Conservation (phyloP, 2,113 vertebrate genomes). For the Aphyosemion australe region DNA sequence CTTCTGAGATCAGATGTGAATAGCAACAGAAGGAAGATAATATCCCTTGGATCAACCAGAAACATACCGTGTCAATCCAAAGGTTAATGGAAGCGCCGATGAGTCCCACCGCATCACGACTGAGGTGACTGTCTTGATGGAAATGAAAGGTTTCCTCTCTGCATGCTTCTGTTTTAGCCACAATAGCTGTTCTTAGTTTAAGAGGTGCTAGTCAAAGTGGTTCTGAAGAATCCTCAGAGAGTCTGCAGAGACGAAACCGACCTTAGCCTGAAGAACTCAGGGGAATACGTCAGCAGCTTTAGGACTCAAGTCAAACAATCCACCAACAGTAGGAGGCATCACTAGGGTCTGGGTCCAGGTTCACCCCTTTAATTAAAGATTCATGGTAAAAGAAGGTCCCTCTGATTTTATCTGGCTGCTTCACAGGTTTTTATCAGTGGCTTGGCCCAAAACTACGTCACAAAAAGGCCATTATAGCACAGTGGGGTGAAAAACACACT, state of each 20-base stretch:
- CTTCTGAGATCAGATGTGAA: constrained; percentile 26
- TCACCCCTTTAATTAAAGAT: constrained; percentile 27
- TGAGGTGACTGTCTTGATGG: constrained; percentile 14
- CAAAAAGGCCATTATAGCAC: too few relatives aligned
- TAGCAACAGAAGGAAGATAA: constrained; percentile 17
- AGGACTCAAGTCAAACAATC: constrained; percentile 1
- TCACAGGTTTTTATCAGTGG: too few relatives aligned
- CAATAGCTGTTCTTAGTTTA: constrained; percentile 11
- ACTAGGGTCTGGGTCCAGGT: constrained; percentile 3
- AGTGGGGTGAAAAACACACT: too few relatives aligned
- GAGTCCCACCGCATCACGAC: constrained; percentile 4
- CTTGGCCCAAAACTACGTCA: too few relatives aligned
- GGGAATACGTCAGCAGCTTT: constrained; percentile 10
- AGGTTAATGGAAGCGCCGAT: constrained; percentile 35
- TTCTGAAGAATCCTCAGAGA: constrained; percentile 23
- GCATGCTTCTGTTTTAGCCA: not conserved
- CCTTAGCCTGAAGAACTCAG: constrained; percentile 19
- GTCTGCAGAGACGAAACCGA: constrained; percentile 6
- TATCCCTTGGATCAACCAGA: constrained; percentile 21
- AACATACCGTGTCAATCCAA: constrained; percentile 39
- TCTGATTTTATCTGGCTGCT: too few relatives aligned
- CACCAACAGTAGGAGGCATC: too few relatives aligned
- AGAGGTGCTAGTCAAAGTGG: constrained; percentile 8
- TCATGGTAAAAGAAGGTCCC: not conserved
- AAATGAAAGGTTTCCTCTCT: constrained; percentile 11